Evolutionary conservation across 2,113 vertebrate species (phyloP).

Genomic region (Gymnobelideus leadbeateri): DNA sequence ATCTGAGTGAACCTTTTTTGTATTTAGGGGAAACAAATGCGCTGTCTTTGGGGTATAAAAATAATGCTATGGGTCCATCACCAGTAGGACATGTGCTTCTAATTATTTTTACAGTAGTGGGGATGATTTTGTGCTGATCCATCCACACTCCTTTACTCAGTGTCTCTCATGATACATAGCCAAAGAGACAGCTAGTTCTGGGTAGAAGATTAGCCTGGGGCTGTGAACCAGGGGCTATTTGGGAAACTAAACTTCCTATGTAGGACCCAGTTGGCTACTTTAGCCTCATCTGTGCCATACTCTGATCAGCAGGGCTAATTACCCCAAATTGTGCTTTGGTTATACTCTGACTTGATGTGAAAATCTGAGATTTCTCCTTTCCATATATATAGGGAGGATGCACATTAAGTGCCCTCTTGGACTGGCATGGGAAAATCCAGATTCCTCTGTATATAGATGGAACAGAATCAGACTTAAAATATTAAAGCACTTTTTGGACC

Average conservation of each 20-base stretch:
- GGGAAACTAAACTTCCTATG: not conserved
- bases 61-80: not conserved
- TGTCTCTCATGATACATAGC: not conserved
- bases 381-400: not conserved
- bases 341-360: not conserved
- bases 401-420: not conserved
- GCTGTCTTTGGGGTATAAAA: conserved; percentile 19
- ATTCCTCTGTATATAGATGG: not conserved
- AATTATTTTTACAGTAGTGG: not conserved
- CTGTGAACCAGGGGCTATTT: not conserved
- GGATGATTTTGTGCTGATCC: not conserved
- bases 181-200: not conserved
- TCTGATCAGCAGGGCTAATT: not conserved
- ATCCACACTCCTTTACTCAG: not conserved
- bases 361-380: not conserved
- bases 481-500: conserved; percentile 11
- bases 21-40: not conserved
- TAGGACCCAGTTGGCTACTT: not conserved
- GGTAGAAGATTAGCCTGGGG: not conserved
- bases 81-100: not conserved
- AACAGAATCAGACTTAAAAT: not conserved
- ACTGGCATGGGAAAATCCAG: conserved; percentile 26
- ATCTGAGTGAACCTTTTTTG: not conserved
- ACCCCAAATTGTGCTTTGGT: not conserved
- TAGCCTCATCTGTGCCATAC: not conserved